phyloP scores from a whole-genome alignment of 2,113 vertebrate genomes.

The Vicugna pacos region DNA sequence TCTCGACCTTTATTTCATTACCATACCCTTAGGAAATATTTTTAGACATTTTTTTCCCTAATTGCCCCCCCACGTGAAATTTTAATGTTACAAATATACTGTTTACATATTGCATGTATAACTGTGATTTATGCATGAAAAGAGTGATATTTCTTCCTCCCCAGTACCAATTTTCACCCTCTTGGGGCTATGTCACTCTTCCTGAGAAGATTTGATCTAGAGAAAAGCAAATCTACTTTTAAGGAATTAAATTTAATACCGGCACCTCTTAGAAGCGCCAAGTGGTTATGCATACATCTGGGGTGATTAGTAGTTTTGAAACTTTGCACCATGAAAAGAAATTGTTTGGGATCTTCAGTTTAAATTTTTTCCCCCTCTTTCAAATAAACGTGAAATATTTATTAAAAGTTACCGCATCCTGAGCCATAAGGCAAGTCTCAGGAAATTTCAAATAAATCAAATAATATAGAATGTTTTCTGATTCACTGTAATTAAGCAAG shows the following conservation, averaged over 20 bases:
- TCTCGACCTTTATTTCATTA: not conserved
- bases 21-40: not conserved
- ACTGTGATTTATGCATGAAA: conserved; percentile 23
- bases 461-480: too few species aligned
- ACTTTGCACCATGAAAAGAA: not conserved
- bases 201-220: conserved; percentile 28
- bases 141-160: not conserved
- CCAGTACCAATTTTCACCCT: not conserved
- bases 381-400: too few species aligned
- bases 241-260: conserved; percentile 25
- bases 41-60: not conserved
- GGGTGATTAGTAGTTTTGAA: conserved; percentile 3
- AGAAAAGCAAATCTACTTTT: conserved; percentile 38
- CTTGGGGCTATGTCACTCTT: not conserved
- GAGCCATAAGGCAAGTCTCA: too few species aligned
- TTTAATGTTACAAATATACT: not conserved
- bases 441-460: too few species aligned
- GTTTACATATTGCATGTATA: not conserved
- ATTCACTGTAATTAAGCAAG: too few species aligned
- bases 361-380: not conserved
- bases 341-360: not conserved
- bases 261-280: conserved; percentile 1
- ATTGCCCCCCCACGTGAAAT: not conserved
- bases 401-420: too few species aligned
- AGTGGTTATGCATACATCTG: not conserved